Evolutionary conservation across 2,113 vertebrate genomes (phyloP), one percentile per base, ranked within the genome.

Genomic region (Thymallus thymallus): DNA sequence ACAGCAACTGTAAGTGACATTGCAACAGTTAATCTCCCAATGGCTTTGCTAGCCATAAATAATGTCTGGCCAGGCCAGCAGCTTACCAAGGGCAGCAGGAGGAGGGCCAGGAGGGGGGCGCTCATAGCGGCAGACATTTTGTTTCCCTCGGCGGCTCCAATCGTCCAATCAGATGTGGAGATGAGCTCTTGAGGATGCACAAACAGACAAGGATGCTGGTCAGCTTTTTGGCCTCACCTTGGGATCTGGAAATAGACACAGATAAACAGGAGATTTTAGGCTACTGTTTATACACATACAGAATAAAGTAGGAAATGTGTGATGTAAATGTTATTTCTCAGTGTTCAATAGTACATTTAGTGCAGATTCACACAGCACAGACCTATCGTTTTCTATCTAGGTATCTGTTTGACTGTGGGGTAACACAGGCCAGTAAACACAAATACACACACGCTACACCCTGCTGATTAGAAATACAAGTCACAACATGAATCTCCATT

Each of bases 101-200:
- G 69, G 61, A 87, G 76, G 55, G 24, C 0, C 51, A 81, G 71
- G 72, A 77, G 16, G 68, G 78, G 66, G 13, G 23, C 45, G 56
- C 9, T 73, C 75, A 73, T 29, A 3, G 80, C 22, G 5, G 60
- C 61, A 23, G 74, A 76, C 88, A 88, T 90, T 41, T 84, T 85
- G 73, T 30, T 18, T 66, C 70, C 75, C 32, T 69, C 55, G 20
- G 62, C 26, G 20, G 14, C 56, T 22, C 55, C 26, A 29, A 63
- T 26, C 72, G 41, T 81, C 14, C 32, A 68, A 41, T 66, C 64
- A 66, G 64, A 66, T 58, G 3, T 56, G 60, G 22, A 12, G 18
- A 10, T 0, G 48, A 61, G 69, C 26, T 74, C 61, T 3, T 12
- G 6, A 10, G 63, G 76, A 30, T 22, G 29, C 9, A 72, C 70